Evolutionary conservation across 2,113 vertebrate species (phyloP), one percentile per base, ranked within the genome.

Genomic region (Oncorhynchus kisutch): DNA sequence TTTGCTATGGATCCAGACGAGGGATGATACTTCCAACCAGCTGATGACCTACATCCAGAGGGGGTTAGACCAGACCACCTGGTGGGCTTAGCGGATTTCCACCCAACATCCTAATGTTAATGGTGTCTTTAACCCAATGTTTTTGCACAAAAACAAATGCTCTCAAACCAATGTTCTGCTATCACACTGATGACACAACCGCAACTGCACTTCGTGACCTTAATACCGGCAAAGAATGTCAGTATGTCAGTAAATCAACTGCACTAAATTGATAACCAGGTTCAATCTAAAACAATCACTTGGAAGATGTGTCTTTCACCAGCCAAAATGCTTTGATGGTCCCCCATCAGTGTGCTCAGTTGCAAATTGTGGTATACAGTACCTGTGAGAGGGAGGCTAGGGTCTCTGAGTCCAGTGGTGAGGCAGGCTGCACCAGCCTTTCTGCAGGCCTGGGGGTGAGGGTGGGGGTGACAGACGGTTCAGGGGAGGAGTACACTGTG

Each of bases 351-450:
- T 54, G 51, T 16, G 51, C 51, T 14, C 51, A 18, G 51, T 14
- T 54, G 51, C 12, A 54, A 14, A 54, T 54, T 18, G 16, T 54
- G 14, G 51, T 18, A 54, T 3, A 5, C 9, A 45, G 7, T 70
- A 94, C 94, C 92, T 94, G 92, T 90, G 93, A 81, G 69, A 87
- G 85, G 1, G 91, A 87, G 73, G 87, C 76, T 77, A 84, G 86
- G 68, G 84, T 79, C 25, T 78, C 81, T 5, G 75, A 65, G 72
- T 80, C 76, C 67, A 77, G 78, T 73, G 91, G 86, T 65, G 87
- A 78, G 49, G 86, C 9, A 0, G 91, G 83, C 45, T 80, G 81
- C 12, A 79, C 69, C 48, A 80, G 39, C 75, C 71, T 82, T 16
- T 85, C 83, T 60, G 75, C 88, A 76, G 71, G 84, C 57, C 7